Percentiles rank a stretch among this genome's conserved stretches.
Evolutionary conservation across 2,797 vertebrate species (phyloP).

Genomic region (Tapirus indicus): DNA sequence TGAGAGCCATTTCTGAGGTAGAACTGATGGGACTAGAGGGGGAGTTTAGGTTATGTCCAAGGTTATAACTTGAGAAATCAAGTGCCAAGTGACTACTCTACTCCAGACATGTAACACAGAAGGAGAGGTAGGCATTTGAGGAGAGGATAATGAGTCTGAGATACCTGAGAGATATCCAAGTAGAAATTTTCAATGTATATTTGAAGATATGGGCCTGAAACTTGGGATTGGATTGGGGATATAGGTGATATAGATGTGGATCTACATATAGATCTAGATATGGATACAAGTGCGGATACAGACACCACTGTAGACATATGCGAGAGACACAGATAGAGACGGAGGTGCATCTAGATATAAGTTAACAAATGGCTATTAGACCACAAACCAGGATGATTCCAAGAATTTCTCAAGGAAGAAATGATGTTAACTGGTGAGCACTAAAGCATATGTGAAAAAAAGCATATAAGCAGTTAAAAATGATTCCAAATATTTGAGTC

Average conservation of each 20-base stretch:
- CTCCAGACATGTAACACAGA: not conserved
- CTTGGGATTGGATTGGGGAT: not conserved
- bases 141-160: not conserved
- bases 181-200: not conserved
- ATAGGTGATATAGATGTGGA: not conserved
- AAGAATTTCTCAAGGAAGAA: constrained; percentile 27
- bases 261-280: not conserved
- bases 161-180: not conserved
- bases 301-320: not conserved
- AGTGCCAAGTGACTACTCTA: not conserved
- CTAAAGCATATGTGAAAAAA: not conserved
- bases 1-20: not conserved
- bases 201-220: not conserved
- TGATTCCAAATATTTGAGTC: not conserved
- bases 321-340: not conserved
- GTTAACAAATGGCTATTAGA: not conserved
- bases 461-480: not conserved
- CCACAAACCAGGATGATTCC: not conserved
- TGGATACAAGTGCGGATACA: not conserved
- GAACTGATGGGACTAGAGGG: not conserved
- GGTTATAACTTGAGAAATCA: not conserved
- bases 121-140: not conserved
- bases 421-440: not conserved
- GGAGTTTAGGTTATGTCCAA: not conserved
- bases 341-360: not conserved